Base-by-base conservation (phyloP, 2,113 vertebrate genomes). In the Triplophysa tibetana region DNA sequence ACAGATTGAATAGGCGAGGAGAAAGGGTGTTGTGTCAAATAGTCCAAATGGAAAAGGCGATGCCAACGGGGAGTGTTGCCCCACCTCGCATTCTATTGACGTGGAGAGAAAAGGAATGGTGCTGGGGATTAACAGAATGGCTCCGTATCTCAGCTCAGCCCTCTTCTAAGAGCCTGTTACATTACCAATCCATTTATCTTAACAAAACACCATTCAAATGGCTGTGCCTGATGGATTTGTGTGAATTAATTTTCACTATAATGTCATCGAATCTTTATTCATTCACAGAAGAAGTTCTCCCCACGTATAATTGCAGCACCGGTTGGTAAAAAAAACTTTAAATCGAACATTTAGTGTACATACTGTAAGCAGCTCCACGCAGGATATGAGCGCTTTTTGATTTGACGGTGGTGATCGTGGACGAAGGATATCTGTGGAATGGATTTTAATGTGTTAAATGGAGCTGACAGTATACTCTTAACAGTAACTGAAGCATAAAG, bases 151-250 rank as follows among this genome's bases (percentile, higher is more conserved):
- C 63, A 45, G 70, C 10, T n/a, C 78, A 73, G 79, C 33, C 41
- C 79, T 62, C 61, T 21, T 38, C 78, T 48, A 45, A 26, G 29
- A 68, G 75, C 66, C 56, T 16, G 17, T 50, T 61, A 66, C 41
- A 58, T 67, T 60, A 62, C 52, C 84, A 23, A 41, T 60, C 73
- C 79, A 56, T 80, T 83, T 75, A 85, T 75, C 64, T 77, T 69
- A 26, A 82, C 77, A 79, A 79, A 78, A 70, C 45, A 38, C 54
- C 54, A 65, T 80, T 64, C 56, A 77, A 63, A 64, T 19, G 85
- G 81, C 84, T 86, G 79, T 77, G 82, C 75, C 80, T 80, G 78
- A 8, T 66, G 61, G 69, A 43, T 26, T 67, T 82, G 86, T 54
- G 3, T 11, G 38, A 43, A 66, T 63, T 84, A 78, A 85, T 77